Evolutionary conservation across 2,797 vertebrate genomes (phyloP).

Genomic region (Salmo trutta): DNA sequence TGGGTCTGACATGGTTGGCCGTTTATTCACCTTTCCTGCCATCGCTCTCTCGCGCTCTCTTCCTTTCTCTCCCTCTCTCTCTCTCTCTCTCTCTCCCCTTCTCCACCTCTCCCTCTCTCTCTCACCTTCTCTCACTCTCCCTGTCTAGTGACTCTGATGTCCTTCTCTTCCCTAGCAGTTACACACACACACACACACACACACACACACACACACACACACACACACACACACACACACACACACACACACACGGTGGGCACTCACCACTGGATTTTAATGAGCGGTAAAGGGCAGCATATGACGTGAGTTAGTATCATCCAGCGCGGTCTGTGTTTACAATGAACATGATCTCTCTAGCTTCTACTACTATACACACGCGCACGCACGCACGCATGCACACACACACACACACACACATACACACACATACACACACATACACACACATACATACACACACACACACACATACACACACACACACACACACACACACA

Average conservation of each 20-base stretch:
- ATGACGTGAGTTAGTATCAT: slow-evolving; percentile 5
- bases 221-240: slow-evolving; percentile 5
- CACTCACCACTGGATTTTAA: slow-evolving; percentile 9
- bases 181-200: slow-evolving; percentile 5
- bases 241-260: not conserved
- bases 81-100: not conserved
- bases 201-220: not conserved
- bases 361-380: not conserved
- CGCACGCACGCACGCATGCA: fast-evolving
- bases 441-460: not conserved
- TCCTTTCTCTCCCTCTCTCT: too few species aligned
- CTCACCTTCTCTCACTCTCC: not conserved
- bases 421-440: not conserved
- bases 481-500: not conserved
- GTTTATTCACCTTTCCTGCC: not conserved
- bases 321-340: not conserved
- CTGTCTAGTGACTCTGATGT: not conserved
- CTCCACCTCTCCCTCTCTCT: not conserved
- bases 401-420: not conserved
- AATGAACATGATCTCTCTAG: not conserved
- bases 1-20: not conserved
- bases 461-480: not conserved
- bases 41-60: not conserved
- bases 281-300: slow-evolving; percentile 13
- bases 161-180: not conserved